Evolutionary conservation across 2,113 vertebrate species (phyloP).

Genomic region (Neoarius graeffei): DNA sequence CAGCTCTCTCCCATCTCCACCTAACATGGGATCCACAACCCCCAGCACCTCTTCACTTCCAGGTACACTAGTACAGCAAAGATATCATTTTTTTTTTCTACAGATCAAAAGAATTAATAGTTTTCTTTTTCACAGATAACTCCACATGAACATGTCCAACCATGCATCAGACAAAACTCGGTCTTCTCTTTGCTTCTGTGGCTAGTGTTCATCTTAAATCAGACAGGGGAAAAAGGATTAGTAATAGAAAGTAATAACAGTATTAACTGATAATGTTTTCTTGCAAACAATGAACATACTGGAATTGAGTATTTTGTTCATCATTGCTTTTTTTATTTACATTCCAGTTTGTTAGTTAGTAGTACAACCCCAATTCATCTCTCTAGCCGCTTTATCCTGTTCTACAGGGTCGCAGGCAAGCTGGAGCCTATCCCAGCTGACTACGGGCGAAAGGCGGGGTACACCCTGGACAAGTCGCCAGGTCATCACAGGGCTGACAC

Average conservation of each 20-base stretch:
- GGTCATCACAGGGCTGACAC: no score
- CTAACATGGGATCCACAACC: slow-evolving; percentile 17
- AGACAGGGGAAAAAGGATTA: not conserved
- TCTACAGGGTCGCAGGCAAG: no score
- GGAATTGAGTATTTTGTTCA: not conserved
- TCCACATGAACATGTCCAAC: not conserved
- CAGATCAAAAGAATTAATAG: not conserved
- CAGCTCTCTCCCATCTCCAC: slow-evolving; percentile 37
- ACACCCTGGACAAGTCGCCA: no score
- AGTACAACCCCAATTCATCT: not conserved
- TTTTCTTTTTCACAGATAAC: not conserved
- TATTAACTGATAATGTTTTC: not conserved
- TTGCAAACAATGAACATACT: not conserved
- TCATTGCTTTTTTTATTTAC: not conserved
- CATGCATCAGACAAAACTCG: not conserved
- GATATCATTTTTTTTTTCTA: not conserved
- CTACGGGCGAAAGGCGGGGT: no score
- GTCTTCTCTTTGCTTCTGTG: not conserved
- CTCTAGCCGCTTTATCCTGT: no score
- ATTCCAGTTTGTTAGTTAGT: not conserved
- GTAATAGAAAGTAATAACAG: not conserved
- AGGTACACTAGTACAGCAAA: slow-evolving; percentile 66
- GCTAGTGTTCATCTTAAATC: not conserved
- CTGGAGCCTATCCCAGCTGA: no score
- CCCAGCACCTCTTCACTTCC: slow-evolving; percentile 53